A percentile compares a stretch with the other conserved stretches of the same genome.
phyloP scores from a whole-genome alignment of 2,888 invertebrate genomes.

The Drosophila mimica region DNA sequence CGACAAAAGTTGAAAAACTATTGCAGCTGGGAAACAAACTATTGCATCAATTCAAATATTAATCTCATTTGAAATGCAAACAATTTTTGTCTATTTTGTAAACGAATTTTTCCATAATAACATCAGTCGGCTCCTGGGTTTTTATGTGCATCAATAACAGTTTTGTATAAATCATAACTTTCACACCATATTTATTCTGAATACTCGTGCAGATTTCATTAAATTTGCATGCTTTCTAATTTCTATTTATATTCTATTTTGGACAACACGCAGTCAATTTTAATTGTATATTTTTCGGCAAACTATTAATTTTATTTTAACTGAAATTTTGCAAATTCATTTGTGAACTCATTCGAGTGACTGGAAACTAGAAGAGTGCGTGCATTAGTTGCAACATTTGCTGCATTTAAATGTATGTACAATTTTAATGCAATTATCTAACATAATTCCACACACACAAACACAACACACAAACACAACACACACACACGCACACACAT shows the following conservation, averaged over 20 bases:
- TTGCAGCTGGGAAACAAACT: not conserved
- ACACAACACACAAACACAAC: not conserved
- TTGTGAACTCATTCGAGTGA: slow-evolving; percentile 12
- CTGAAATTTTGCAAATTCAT: slow-evolving; percentile 5
- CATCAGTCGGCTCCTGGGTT: not conserved
- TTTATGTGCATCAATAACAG: not conserved
- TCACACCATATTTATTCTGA: not conserved
- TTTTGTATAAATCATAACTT: not conserved
- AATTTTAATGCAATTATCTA: slow-evolving; percentile 62
- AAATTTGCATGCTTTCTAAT: not conserved
- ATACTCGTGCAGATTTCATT: not conserved
- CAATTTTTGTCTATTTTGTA: not conserved
- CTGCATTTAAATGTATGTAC: slow-evolving; percentile 6
- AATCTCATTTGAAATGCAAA: not conserved
- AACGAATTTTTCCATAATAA: not conserved
- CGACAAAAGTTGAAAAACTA: not conserved
- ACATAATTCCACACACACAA: slow-evolving; percentile 1
- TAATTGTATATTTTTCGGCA: not conserved
- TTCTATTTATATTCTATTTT: not conserved
- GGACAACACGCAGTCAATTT: not conserved
- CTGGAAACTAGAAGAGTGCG: not conserved
- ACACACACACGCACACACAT: not conserved
- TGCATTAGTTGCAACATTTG: slow-evolving; percentile 23
- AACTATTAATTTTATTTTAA: not conserved
- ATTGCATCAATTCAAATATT: not conserved